Base-by-base conservation (phyloP, 2,888 invertebrate species). In the Drosophila meridiana region DNA sequence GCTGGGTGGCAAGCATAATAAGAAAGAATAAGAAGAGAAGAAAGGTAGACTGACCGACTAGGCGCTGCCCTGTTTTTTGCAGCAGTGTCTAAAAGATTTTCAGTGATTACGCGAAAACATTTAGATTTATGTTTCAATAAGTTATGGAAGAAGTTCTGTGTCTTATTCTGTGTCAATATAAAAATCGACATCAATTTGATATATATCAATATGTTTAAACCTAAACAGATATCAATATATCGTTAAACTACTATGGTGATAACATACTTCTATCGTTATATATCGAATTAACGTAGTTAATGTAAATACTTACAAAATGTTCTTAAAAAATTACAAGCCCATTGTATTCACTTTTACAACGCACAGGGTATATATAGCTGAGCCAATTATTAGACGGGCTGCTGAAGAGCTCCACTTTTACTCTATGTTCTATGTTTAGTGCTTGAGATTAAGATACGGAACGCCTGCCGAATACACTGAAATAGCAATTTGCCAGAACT, bases 401-500 rank as follows among this genome's bases (percentile, higher is more conserved):
- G 63, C 63, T 43, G 65, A 42, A 62, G 50, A 43, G 57, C 32
- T 58, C 14, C 34, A 36, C 45, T 20, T 55, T 30, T 64, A 53
- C 53, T 47, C 26, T 20, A 48, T 20, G 59, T 48, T 28, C 59
- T 38, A 47, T 64, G 20, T 48, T 14, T 28, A 40, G 59, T 56
- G 42, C 40, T 47, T 45, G 50, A 38, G 50, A 40, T 60, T 64
- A 38, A 61, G 38, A 53, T 36, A 48, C 52, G 58, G 14, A 55
- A 38, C 32, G 62, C 32, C 40, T 58, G 58, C 32, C 48, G 69
- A 69, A 59, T 38, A 55, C 43, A 53, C 56, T 61, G 57, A 59
- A 66, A 58, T 47, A 57, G 43, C 63, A 56, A 63, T 68, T 42
- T 58, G 65, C 73, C 65, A 63, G 60, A 63, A 60, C 48, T 42